These are phyloP conservation scores for Melanaphis sacchari DNA, from an alignment of 1,140 invertebrate genomes.

Conservation along the genomic window DNA sequence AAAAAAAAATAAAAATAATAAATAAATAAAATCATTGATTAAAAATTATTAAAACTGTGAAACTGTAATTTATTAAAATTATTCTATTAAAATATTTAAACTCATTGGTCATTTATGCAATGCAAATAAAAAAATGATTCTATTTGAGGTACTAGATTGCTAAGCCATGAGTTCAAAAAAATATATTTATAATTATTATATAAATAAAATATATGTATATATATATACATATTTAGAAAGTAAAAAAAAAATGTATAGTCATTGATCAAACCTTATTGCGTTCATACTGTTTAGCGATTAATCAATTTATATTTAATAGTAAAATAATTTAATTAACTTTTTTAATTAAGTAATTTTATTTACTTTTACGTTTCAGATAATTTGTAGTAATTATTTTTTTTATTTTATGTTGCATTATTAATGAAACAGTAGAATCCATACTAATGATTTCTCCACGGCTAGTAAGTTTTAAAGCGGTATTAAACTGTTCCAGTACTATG, in stretches of 20 bases:
- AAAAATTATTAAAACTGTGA: background rate
- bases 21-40: background rate
- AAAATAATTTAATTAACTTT: constrained; percentile 18
- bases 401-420: background rate
- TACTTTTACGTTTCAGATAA: background rate
- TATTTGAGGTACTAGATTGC: background rate
- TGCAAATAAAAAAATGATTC: background rate
- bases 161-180: background rate
- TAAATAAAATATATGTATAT: background rate
- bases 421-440: background rate
- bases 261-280: background rate
- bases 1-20: background rate
- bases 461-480: background rate
- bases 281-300: background rate
- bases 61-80: background rate
- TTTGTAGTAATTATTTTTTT: constrained; percentile 16
- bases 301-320: background rate
- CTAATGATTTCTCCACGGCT: background rate
- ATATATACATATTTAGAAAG: background rate
- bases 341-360: constrained; percentile 42
- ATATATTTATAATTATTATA: background rate
- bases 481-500: background rate
- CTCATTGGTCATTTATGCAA: background rate
- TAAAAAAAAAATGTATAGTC: background rate
- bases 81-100: background rate